Conservation (phyloP, 2,888 invertebrate species). For the Acleris cristana region DNA sequence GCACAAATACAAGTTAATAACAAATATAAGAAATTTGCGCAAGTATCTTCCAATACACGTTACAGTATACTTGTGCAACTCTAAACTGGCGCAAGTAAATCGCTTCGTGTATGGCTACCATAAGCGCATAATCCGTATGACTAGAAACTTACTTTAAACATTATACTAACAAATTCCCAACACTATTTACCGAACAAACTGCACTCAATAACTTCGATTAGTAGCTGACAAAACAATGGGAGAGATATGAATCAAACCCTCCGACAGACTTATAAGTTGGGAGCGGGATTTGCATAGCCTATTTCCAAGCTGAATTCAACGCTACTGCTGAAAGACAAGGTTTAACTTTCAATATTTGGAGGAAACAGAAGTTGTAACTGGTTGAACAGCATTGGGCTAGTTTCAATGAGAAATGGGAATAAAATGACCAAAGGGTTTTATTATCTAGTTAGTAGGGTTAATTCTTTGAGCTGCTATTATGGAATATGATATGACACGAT, state of each 20-base stretch:
- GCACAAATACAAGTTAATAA: too few species aligned
- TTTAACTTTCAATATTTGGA: not conserved
- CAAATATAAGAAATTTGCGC: too few species aligned
- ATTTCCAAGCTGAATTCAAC: constrained; percentile 32
- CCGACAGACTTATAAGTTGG: constrained; percentile 14
- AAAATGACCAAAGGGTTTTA: constrained; percentile 8
- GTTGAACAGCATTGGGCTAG: constrained; percentile 6
- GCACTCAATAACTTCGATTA: constrained; percentile 32
- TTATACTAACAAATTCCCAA: not conserved
- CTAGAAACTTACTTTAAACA: not conserved
- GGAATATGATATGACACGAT: too few species aligned
- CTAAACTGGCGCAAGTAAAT: too few species aligned
- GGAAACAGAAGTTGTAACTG: constrained; percentile 9
- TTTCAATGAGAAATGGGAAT: constrained; percentile 21
- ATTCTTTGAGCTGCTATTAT: not conserved
- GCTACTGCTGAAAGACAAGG: constrained; percentile 35
- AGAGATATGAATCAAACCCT: constrained; percentile 55
- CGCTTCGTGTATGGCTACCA: too few species aligned
- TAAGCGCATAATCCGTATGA: too few species aligned
- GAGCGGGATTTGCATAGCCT: constrained; percentile 27
- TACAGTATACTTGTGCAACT: too few species aligned
- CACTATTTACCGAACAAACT: constrained; percentile 12
- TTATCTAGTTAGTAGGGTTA: not conserved
- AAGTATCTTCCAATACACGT: too few species aligned
- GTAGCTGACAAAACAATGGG: constrained; percentile 50